Percentiles rank a stretch among this genome's conserved stretches.
Evolutionary conservation across 2,797 vertebrate species (phyloP).

Genomic region (Hapalemur alaotrensis): DNA sequence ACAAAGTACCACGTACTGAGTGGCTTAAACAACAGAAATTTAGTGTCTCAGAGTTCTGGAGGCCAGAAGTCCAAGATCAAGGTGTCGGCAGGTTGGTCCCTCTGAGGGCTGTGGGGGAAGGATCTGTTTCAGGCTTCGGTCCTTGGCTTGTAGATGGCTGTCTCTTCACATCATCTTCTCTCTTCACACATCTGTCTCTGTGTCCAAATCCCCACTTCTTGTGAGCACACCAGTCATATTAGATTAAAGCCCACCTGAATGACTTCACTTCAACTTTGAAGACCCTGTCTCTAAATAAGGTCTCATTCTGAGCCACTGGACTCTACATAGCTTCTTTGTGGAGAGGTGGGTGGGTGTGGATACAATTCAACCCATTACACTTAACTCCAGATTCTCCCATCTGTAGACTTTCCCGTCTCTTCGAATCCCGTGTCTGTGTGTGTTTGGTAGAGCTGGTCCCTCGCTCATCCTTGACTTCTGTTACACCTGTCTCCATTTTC

Average conservation of each 20-base stretch:
- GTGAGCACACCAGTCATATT: background rate
- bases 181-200: background rate
- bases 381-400: background rate
- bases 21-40: background rate
- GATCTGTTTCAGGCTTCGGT: background rate
- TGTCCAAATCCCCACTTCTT: background rate
- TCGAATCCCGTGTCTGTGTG: background rate
- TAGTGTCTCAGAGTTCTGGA: background rate
- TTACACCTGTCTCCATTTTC: background rate
- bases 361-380: background rate
- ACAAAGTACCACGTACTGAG: background rate
- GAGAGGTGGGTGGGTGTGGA: accelerated
- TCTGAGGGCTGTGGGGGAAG: background rate
- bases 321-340: background rate
- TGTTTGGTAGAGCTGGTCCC: background rate
- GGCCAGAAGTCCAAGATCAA: background rate
- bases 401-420: background rate
- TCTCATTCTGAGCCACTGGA: background rate
- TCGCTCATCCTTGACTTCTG: background rate
- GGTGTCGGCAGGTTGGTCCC: background rate
- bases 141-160: background rate
- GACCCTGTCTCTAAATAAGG: background rate
- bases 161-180: background rate
- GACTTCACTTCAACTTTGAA: background rate
- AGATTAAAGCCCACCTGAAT: background rate